These are phyloP conservation scores for Ceratina australensis DNA, from an alignment of 1,140 invertebrate species.

Conservation along the genomic window DNA sequence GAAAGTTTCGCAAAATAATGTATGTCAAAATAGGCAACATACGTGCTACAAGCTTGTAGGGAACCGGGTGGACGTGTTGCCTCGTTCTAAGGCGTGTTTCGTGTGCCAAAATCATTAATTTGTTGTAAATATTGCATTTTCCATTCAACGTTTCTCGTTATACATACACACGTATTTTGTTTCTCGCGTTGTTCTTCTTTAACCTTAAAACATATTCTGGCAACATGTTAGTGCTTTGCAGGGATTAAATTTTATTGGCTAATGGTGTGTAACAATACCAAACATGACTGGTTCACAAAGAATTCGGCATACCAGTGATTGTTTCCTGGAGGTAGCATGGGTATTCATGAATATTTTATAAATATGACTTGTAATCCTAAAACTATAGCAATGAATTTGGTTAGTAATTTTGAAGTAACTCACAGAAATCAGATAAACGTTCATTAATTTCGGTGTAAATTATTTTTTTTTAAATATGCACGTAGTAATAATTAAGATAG, in stretches of 20 bases:
- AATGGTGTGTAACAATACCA: slow-evolving; percentile 11
- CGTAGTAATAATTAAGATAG: background rate
- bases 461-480: too few relatives aligned
- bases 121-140: slow-evolving; percentile 1
- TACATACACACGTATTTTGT: background rate
- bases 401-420: slow-evolving; percentile 19
- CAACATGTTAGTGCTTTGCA: slow-evolving; percentile 5
- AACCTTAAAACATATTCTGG: slow-evolving; percentile 12
- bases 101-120: slow-evolving; percentile 5
- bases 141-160: background rate
- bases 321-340: background rate
- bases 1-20: background rate
- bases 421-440: slow-evolving; percentile 16
- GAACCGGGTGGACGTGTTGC: slow-evolving; percentile 11
- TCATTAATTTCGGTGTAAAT: slow-evolving; percentile 1
- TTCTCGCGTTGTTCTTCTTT: slow-evolving; percentile 2
- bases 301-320: background rate
- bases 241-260: slow-evolving; percentile 14
- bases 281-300: slow-evolving; percentile 11
- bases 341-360: slow-evolving; percentile 17
- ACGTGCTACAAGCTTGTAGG: background rate
- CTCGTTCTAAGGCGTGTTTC: background rate
- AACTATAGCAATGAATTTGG: slow-evolving; percentile 3
- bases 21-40: background rate
- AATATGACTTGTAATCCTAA: slow-evolving; percentile 9